Evolutionary conservation across 2,113 vertebrate species (phyloP).

Genomic region (Montifringilla adamsi): DNA sequence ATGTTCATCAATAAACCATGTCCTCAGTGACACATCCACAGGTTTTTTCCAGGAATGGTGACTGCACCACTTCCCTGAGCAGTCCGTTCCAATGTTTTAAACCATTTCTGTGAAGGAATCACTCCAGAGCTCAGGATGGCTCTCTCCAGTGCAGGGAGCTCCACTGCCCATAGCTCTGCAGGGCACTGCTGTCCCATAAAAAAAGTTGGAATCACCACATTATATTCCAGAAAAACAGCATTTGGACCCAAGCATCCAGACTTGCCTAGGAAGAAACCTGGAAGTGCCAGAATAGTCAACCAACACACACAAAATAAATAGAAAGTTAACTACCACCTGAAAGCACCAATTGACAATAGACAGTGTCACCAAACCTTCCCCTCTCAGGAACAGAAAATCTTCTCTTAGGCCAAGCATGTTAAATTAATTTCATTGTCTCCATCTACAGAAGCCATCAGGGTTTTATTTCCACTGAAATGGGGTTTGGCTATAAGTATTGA

Average conservation of each 20-base stretch:
- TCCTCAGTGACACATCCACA: background rate
- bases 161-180: background rate
- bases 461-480: conserved; percentile 4
- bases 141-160: background rate
- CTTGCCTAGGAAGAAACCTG: background rate
- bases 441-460: background rate
- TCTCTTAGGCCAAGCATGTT: background rate
- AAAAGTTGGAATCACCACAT: background rate
- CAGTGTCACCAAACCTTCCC: background rate
- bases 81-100: background rate
- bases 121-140: background rate
- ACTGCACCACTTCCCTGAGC: background rate
- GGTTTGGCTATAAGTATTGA: background rate
- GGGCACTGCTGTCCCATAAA: rapidly evolving
- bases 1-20: background rate
- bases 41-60: background rate
- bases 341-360: background rate
- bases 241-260: background rate
- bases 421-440: background rate
- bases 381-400: background rate
- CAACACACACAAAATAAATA: background rate
- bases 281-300: background rate
- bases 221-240: background rate
- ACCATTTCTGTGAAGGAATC: background rate
- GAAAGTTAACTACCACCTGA: background rate